Evolutionary conservation across 2,888 invertebrate species (phyloP).

Genomic region (Scrobipalpa costella): DNA sequence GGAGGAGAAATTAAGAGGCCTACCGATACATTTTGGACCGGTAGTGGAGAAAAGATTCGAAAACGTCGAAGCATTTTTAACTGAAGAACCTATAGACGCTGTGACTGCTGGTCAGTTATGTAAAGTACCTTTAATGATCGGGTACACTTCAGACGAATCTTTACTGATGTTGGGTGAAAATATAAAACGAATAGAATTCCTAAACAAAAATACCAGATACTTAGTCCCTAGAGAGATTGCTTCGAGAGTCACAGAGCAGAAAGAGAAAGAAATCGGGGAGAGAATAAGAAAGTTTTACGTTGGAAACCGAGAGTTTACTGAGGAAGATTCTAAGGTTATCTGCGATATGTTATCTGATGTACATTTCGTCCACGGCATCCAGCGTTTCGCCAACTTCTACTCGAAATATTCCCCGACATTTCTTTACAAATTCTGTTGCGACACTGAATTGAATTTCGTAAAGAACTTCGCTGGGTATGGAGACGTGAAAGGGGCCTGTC

Average conservation of each 20-base stretch:
- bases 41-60: constrained; percentile 50
- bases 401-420: constrained; percentile 34
- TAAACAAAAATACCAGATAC: constrained; percentile 40
- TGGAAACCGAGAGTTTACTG: constrained; percentile 36
- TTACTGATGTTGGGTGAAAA: constrained; percentile 34
- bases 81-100: constrained; percentile 42
- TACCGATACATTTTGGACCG: constrained; percentile 48
- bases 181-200: constrained; percentile 39
- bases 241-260: constrained; percentile 32
- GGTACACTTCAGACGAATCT: constrained; percentile 49
- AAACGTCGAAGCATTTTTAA: constrained; percentile 43
- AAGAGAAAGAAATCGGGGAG: constrained; percentile 37
- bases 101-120: constrained; percentile 39
- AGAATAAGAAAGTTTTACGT: constrained; percentile 43
- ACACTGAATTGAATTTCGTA: constrained; percentile 42
- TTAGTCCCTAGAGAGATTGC: constrained; percentile 45
- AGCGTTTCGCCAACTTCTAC: constrained; percentile 35
- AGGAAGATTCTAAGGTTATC: background rate
- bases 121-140: constrained; percentile 46
- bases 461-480: constrained; percentile 33
- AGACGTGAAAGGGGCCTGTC: constrained; percentile 50
- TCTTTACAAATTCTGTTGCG: constrained; percentile 42
- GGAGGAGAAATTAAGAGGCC: constrained; percentile 43
- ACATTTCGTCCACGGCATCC: constrained; percentile 35
- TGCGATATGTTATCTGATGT: constrained; percentile 34